Evolutionary conservation across 2,888 invertebrate species (phyloP), one percentile per base, ranked within the genome.

Genomic region (Asteroscopus sphinx): DNA sequence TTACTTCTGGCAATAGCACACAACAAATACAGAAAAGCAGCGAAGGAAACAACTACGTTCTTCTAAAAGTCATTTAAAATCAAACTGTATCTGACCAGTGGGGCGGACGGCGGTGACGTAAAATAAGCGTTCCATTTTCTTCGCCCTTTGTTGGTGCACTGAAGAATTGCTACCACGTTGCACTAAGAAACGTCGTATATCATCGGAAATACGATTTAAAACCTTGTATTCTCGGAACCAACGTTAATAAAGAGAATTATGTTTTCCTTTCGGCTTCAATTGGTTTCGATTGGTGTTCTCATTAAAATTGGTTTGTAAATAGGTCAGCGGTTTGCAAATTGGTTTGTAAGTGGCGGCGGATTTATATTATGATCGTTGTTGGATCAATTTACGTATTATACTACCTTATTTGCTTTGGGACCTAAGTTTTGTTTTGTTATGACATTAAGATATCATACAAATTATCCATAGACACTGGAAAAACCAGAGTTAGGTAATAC

Each of bases 21-120:
- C 47, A 60, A 47, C 46, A 60, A 71, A 60, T 53, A 60, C 33
- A 28, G 33, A 35, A 41, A 40, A 39, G 30, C 44, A 41, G 47
- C 40, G 32, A 52, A 73, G 48, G 40, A 51, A 54, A 52, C 47
- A 54, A 56, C 55, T 67, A 60, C 63, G 68, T 77, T 73, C 65
- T 68, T 79, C 56, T 59, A 68, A 79, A 77, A 77, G 67, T 67
- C 75, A 71, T 79, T 79, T 79, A 69, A 69, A 76, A 69, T 58
- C 58, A 68, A 76, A 77, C 66, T 74, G 59, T 68, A 74, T 72
- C 62, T 61, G 80, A 73, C 74, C 79, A 69, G 62, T 37, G 51
- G 57, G 45, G 58, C 40, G 64, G 64, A 37, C 51, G 58, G 57
- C 40, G 35, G 63, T 41, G 62, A 74, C 68, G 45, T 58, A 48